These are phyloP conservation scores for Falco punctatus DNA, from an alignment of 2,113 vertebrate genomes.

Conservation along the genomic window DNA sequence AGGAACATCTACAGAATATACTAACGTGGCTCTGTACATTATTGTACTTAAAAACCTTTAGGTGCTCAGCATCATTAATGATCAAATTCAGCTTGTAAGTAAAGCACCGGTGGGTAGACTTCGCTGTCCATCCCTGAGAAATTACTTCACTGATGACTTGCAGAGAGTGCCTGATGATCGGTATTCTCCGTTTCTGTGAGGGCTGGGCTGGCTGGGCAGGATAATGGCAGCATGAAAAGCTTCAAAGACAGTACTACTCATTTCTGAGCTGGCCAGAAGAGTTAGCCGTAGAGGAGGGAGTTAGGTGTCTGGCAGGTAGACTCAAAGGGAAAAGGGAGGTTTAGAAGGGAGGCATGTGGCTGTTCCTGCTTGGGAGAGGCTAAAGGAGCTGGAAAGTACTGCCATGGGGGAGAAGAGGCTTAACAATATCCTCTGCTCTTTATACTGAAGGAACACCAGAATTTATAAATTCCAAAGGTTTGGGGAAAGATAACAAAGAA, in stretches of 20 bases:
- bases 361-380: neutral
- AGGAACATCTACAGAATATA: neutral
- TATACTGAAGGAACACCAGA: neutral
- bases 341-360: fast-evolving
- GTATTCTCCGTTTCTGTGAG: neutral
- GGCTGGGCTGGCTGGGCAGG: neutral
- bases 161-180: neutral
- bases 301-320: neutral
- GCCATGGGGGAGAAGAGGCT: neutral
- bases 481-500: neutral
- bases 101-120: neutral
- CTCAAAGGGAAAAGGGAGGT: neutral
- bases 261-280: neutral
- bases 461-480: neutral
- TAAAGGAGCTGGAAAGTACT: neutral
- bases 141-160: neutral
- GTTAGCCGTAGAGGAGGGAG: neutral
- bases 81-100: neutral
- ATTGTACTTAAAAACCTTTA: neutral
- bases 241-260: neutral
- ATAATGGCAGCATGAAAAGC: neutral
- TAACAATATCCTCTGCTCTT: neutral
- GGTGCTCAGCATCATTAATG: neutral
- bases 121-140: neutral
- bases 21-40: neutral